Evolutionary conservation across 2,113 vertebrate genomes (phyloP), one percentile per base, ranked within the genome.

Genomic region (Toxostoma redivivum): DNA sequence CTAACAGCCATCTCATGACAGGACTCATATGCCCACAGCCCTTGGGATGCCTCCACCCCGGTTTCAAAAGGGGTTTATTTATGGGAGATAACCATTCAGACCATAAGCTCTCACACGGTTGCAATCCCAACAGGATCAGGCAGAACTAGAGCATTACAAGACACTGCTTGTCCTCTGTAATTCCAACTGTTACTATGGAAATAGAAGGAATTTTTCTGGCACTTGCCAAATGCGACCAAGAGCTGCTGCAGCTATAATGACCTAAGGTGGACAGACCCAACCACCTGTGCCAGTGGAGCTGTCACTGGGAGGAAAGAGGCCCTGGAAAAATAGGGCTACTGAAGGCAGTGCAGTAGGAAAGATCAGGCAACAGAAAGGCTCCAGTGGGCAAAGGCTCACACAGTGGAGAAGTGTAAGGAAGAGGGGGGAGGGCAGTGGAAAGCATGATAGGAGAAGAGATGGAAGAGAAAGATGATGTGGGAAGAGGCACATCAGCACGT

Each of bases 371-470:
- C 7, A 73, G 47, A 65, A 90, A 90, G 22, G 19, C 35, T 51
- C 2, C 1, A 84, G 44, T 0, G 0, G 12, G 5, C 56, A 40
- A 79, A 35, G 44, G n/a, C 64, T 28, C 40, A 74, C 0, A 6
- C 31, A 84, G 8, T 9, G 24, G 22, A 86, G 33, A 56, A 76
- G 30, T 35, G 24, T 1, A 53, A 19, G 31, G 18, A 81, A 74
- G 7, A 12, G 3, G 9, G 1, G 6, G 1, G 8, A 24, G 12
- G 16, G 15, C 20, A 88, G 9, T 23, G 16, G 40, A 81, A 88
- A 53, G 24, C 31, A 45, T 0, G 2, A 44, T 0, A 45, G 62
- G 62, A 79, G 28, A 64, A 50, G 24, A 37, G 17, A 23, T 9
- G 12, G 27, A 88, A 73, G n/a, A 73, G 25, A 74, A 66, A 10